phyloP scores from a whole-genome alignment of 2,888 invertebrate genomes.

The Drosophila mayaguana region DNA sequence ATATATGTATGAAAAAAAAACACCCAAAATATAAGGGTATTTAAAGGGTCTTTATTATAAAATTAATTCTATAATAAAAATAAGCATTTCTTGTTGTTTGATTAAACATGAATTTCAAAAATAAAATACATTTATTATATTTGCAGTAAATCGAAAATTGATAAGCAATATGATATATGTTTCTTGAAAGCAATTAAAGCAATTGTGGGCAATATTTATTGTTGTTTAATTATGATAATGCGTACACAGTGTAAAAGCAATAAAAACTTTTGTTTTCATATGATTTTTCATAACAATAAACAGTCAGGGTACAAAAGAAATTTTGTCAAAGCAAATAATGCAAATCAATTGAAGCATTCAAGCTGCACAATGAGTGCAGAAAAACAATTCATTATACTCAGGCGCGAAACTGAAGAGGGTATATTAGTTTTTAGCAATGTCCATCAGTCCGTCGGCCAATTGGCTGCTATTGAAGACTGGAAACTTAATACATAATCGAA shows the following conservation, averaged over 20 bases:
- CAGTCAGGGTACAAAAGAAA: background rate
- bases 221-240: slow-evolving; percentile 1
- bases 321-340: background rate
- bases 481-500: no score
- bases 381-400: background rate
- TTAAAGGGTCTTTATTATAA: no score
- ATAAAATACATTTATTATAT: background rate
- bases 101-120: background rate
- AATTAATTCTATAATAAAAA: no score
- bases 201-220: background rate
- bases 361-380: background rate
- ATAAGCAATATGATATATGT: background rate
- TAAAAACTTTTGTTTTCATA: background rate
- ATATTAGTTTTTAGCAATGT: no score
- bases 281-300: background rate
- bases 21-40: no score
- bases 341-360: background rate
- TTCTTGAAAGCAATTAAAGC: background rate
- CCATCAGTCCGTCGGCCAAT: no score
- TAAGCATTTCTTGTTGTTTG: no score
- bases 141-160: background rate
- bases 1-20: no score
- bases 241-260: background rate
- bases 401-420: no score
- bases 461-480: no score